Conservation (phyloP, 2,113 vertebrate genomes). For the Poeciliopsis turrubarensis region DNA sequence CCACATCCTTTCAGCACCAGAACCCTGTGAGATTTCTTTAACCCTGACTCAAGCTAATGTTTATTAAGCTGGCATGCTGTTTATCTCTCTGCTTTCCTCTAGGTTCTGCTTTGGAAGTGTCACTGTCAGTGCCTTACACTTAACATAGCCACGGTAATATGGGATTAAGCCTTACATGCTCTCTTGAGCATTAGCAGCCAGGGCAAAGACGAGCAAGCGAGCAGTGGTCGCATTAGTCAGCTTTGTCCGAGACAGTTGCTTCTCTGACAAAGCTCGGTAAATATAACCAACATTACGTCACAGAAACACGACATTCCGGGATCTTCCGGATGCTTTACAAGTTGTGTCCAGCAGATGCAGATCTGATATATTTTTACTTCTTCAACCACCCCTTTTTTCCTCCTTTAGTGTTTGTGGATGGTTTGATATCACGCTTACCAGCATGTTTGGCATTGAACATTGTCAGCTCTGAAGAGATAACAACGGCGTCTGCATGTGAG, state of each 20-base stretch:
- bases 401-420: constrained; percentile 31
- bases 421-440: constrained; percentile 42
- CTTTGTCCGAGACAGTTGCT: constrained; percentile 38
- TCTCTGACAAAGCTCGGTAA: constrained; percentile 37
- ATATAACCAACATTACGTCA: constrained; percentile 29
- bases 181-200: constrained; percentile 42
- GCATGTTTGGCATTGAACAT: constrained; percentile 39
- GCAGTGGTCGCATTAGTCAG: constrained; percentile 59
- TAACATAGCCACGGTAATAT: constrained; percentile 72
- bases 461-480: constrained; percentile 49
- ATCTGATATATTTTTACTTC: neutral
- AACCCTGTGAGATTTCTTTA: constrained; percentile 22
- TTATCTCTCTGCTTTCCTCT: constrained; percentile 55
- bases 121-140: constrained; percentile 74
- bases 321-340: neutral
- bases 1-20: constrained; percentile 5
- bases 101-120: constrained; percentile 65
- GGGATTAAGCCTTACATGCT: constrained; percentile 64
- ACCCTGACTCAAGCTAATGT: constrained; percentile 22
- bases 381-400: constrained; percentile 2
- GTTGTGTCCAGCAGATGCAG: neutral
- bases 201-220: constrained; percentile 44
- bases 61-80: constrained; percentile 55
- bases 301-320: constrained; percentile 2
- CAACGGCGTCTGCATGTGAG: constrained; percentile 69